Base-by-base conservation (phyloP, 2,797 vertebrate species). In the Parauchenoglanis punctatus region DNA sequence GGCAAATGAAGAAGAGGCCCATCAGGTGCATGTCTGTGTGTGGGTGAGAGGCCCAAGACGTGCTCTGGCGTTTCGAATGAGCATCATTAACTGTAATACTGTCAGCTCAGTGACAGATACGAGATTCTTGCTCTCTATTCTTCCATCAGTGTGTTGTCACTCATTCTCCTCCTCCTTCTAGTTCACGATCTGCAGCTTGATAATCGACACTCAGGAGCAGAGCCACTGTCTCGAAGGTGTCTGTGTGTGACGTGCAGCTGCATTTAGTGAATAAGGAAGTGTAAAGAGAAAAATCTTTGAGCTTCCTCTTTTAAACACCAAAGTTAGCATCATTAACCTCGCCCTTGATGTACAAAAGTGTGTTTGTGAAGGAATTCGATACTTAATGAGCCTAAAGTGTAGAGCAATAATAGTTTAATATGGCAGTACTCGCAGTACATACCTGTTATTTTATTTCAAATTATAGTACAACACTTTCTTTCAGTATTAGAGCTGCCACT, bases 71-170 rank as follows among this genome's bases (percentile, higher is more conserved):
- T 88, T 92, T 88, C 90, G 91, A 92, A 86, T 92, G 93, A 94
- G 92, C 93, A 93, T 94, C 92, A 93, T 94, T 93, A 93, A 92
- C 92, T 92, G 87, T 95, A 93, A 93, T 93, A 92, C 94, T 94
- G 95, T 95, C 95, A 95, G 91, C 90, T 93, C 84, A 75, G 89
- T 93, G 91, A 92, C 91, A 92, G 87, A 90, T 90, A 91, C 85
- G 90, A 92, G 92, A 89, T 87, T 91, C 91, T 20, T 91, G 87
- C 86, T 90, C 92, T 93, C 91, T 92, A 92, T 94, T 94, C 92
- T 92, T 93, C 87, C 85, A 88, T 88, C 93, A 93, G 91, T 92
- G 91, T 92, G 92, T 93, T 94, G 94, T 94, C 94, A 89, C 88
- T 91, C 67, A 67, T 88, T 87, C 88, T 89, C 75, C 85, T 73